Conservation (phyloP, 2,113 vertebrate genomes). For the Sitta europaea region DNA sequence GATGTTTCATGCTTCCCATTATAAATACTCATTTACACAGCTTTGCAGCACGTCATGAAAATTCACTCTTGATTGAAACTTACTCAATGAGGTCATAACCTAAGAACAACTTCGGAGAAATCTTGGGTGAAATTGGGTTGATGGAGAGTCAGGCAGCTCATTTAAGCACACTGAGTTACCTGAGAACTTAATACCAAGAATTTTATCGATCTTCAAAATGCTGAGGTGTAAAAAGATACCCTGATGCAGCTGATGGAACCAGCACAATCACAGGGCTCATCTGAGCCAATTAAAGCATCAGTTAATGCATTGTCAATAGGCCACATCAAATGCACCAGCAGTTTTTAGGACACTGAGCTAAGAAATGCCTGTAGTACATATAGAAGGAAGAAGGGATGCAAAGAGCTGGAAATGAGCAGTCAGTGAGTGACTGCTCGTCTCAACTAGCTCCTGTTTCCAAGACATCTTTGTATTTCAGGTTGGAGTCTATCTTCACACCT, state of each 20-base stretch:
- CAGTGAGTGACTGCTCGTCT: background rate
- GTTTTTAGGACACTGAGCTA: background rate
- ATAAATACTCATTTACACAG: background rate
- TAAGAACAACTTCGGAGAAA: background rate
- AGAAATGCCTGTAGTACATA: background rate
- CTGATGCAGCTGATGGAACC: background rate
- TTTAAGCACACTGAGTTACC: background rate
- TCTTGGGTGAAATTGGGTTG: background rate
- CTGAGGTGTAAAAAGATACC: background rate
- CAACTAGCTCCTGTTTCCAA: background rate
- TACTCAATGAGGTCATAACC: constrained; percentile 5
- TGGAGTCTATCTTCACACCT: background rate
- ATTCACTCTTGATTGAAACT: constrained; percentile 14
- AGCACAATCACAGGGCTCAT: background rate
- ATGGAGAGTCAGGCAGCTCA: background rate
- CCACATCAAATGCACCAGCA: background rate
- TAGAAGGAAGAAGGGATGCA: background rate
- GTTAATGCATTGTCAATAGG: background rate
- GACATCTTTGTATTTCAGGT: background rate
- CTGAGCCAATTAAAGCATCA: background rate
- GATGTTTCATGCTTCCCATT: background rate
- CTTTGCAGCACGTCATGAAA: background rate
- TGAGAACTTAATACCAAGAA: background rate
- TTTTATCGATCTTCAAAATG: background rate
- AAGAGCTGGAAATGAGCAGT: background rate